Base-by-base conservation (phyloP, 2,113 vertebrate genomes). In the Pterocles orientalis region DNA sequence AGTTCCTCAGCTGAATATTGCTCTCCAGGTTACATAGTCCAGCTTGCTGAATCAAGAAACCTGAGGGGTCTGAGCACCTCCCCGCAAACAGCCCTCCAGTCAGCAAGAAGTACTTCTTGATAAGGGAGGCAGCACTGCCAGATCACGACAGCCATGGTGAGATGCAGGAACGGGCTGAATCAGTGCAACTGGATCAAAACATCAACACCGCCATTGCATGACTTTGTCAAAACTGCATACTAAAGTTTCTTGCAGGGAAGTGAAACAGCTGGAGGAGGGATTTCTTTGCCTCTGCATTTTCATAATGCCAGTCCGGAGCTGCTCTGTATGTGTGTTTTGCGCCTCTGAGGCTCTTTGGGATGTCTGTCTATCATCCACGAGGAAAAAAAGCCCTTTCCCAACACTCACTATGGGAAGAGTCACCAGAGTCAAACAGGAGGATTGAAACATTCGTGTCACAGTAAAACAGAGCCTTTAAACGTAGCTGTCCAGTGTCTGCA, bases 271-370 rank as follows among this genome's bases (percentile, higher is more conserved):
- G 33, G 8, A 68, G 58, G 29, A 93, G 9, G 34, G 33, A 70
- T 80, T 45, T 70, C 19, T 92, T 72, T 77, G 66, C 41, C 45
- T 71, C 24, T 69, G 48, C 9, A 15, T 86, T 93, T 94, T 72
- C 69, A 36, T 45, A 76, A 84, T 18, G 25, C 19, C 41, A 57
- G 61, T 65, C 73, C 1, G 0, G 66, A 76, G 50, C 58, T 36
- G 19, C n/a, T 82, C 78, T 66, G 15, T 47, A 58, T 56, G 69
- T 8, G 7, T 6, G 6, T 33, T 85, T 62, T 84, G 43, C 33
- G 18, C 60, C 75, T 88, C 31, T 21, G 73, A 90, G 57, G 45
- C 33, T 66, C 71, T 81, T 68, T 14, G 29, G 45, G 61, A 89
- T 33, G 26, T 61, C n/a, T 43, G 60, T 69, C 86, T 85, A 3